These are phyloP conservation scores for Panagrolaimus sp. DNA, from an alignment of 1,140 invertebrate species.

Conservation along the genomic window DNA sequence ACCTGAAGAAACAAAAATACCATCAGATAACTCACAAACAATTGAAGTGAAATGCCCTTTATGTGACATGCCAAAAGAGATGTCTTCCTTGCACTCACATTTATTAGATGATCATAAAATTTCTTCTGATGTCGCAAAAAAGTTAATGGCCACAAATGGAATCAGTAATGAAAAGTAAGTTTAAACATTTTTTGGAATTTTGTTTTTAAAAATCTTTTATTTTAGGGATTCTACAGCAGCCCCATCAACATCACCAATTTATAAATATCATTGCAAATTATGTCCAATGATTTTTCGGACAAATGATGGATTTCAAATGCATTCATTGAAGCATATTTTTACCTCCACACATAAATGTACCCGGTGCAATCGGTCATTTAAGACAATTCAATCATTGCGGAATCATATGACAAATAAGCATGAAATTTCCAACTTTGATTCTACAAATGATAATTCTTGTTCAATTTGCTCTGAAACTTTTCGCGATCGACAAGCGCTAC, in stretches of 20 bases:
- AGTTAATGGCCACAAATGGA: slow-evolving; percentile 17
- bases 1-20: too few species aligned
- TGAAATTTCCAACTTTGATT: neutral
- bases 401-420: slow-evolving; percentile 19
- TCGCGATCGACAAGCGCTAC: slow-evolving; percentile 86
- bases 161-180: too few species aligned
- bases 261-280: slow-evolving; percentile 37
- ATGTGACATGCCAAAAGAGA: slow-evolving; percentile 22
- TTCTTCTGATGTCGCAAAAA: slow-evolving; percentile 32
- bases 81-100: slow-evolving; percentile 5
- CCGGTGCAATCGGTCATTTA: slow-evolving; percentile 21
- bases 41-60: slow-evolving; percentile 28
- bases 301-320: slow-evolving; percentile 29
- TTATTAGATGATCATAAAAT: slow-evolving; percentile 35
- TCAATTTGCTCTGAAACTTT: slow-evolving; percentile 92
- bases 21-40: too few species aligned
- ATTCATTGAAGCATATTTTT: slow-evolving; percentile 30
- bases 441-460: slow-evolving; percentile 62
- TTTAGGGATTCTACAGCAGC: too few species aligned
- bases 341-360: slow-evolving; percentile 32
- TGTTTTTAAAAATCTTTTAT: too few species aligned
- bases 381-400: slow-evolving; percentile 13
- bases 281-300: slow-evolving; percentile 45
- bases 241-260: slow-evolving; percentile 17
- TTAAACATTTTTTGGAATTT: too few species aligned